phyloP scores from a whole-genome alignment of 2,113 vertebrate genomes.

The Scolopax mira region DNA sequence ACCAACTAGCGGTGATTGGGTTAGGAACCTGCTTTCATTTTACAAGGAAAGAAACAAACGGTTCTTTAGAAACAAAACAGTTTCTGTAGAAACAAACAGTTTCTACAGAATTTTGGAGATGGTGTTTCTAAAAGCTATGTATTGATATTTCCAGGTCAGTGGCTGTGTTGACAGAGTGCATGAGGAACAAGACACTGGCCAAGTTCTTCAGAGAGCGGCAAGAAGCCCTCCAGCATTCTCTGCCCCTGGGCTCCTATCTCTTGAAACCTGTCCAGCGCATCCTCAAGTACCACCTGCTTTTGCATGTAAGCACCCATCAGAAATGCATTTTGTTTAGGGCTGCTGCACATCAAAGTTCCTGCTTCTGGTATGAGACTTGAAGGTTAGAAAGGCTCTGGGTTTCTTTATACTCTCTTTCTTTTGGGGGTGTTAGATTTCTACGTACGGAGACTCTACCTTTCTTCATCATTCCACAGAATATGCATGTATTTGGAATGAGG shows the following conservation, averaged over 20 bases:
- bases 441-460: background rate
- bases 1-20: background rate
- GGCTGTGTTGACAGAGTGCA: slow-evolving; percentile 95
- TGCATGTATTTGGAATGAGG: background rate
- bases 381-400: background rate
- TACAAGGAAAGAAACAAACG: background rate
- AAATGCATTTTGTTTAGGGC: background rate
- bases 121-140: background rate
- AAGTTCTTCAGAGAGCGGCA: slow-evolving; percentile 96
- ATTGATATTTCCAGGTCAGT: slow-evolving; percentile 82
- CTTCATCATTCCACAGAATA: slow-evolving; percentile 1
- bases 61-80: no score
- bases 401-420: background rate
- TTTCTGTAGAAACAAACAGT: background rate
- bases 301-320: slow-evolving; percentile 82
- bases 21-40: background rate
- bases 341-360: accelerated
- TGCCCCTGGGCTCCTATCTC: slow-evolving; percentile 96
- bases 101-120: background rate
- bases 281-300: slow-evolving; percentile 96
- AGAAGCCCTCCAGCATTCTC: slow-evolving; percentile 89
- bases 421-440: background rate
- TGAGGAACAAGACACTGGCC: slow-evolving; percentile 92
- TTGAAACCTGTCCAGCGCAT: slow-evolving; percentile 98
- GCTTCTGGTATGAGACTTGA: background rate